Conservation (phyloP, 2,888 invertebrate species). For the Idaea aversata region DNA sequence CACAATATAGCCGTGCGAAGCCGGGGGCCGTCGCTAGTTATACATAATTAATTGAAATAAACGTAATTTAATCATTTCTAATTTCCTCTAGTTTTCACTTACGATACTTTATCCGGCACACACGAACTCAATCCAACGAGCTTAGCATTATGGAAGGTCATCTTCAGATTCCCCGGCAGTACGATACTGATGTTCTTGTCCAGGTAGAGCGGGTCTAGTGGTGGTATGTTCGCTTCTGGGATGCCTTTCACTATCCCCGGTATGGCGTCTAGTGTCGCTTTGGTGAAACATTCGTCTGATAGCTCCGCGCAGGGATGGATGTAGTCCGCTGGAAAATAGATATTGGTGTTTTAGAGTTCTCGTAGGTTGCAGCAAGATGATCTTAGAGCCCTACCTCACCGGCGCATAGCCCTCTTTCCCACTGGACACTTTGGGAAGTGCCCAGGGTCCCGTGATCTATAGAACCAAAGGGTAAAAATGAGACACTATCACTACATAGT, state of each 20-base stretch:
- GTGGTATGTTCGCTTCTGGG: slow-evolving; percentile 65
- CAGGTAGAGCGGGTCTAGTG: slow-evolving; percentile 61
- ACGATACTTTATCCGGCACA: slow-evolving; percentile 71
- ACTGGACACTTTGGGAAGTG: too few relatives aligned
- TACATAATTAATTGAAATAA: too few relatives aligned
- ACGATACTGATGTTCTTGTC: slow-evolving; percentile 68
- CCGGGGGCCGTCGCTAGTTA: too few relatives aligned
- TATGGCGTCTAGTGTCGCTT: slow-evolving; percentile 66
- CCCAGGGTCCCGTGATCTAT: too few relatives aligned
- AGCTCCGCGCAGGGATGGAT: slow-evolving; percentile 68
- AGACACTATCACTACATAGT: too few relatives aligned
- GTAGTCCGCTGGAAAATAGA: slow-evolving; percentile 57
- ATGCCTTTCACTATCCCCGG: slow-evolving; percentile 71
- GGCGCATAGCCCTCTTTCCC: too few relatives aligned
- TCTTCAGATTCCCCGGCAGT: slow-evolving; percentile 67
- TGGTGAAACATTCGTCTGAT: slow-evolving; percentile 71
- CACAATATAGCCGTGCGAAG: too few relatives aligned
- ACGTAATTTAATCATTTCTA: too few relatives aligned
- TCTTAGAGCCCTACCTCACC: too few relatives aligned
- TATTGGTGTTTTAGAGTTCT: background rate
- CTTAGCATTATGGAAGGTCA: slow-evolving; percentile 73
- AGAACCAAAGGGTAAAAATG: too few relatives aligned
- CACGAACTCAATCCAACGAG: slow-evolving; percentile 63
- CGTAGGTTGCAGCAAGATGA: background rate
- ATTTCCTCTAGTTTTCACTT: too few relatives aligned